Evolutionary conservation across 2,888 invertebrate species (phyloP).

Genomic region (Achlya flavicornis): DNA sequence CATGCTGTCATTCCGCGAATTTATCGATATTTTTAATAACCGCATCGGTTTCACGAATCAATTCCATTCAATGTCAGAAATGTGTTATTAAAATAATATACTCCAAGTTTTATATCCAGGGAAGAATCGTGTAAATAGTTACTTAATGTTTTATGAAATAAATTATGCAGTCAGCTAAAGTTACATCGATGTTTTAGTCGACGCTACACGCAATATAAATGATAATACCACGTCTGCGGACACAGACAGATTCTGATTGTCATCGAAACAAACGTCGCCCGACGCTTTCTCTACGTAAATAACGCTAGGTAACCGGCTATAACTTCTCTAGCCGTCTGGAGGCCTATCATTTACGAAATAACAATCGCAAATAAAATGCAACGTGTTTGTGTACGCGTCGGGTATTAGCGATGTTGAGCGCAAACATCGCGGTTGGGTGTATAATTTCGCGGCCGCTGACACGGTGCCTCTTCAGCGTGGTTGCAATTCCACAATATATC

Average conservation of each 20-base stretch:
- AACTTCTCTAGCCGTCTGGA: slow-evolving; percentile 69
- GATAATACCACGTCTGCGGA: slow-evolving; percentile 62
- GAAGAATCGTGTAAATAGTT: slow-evolving; percentile 38
- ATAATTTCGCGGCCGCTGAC: slow-evolving; percentile 79
- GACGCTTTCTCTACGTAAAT: slow-evolving; percentile 62
- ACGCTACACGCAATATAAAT: slow-evolving; percentile 63
- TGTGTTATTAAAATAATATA: slow-evolving; percentile 44
- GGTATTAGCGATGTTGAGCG: slow-evolving; percentile 66
- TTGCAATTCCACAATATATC: slow-evolving; percentile 78
- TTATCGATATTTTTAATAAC: slow-evolving; percentile 68
- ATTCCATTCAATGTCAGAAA: slow-evolving; percentile 45
- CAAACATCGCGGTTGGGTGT: slow-evolving; percentile 69
- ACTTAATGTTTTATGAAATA: slow-evolving; percentile 52
- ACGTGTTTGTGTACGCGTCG: slow-evolving; percentile 40
- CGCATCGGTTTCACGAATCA: slow-evolving; percentile 58
- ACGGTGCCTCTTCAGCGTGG: slow-evolving; percentile 57
- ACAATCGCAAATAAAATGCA: slow-evolving; percentile 73
- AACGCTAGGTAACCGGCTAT: slow-evolving; percentile 62
- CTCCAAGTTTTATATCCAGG: slow-evolving; percentile 29
- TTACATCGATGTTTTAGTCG: slow-evolving; percentile 51
- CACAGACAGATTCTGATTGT: slow-evolving; percentile 76
- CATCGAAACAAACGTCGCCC: slow-evolving; percentile 70
- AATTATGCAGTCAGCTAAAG: slow-evolving; percentile 53
- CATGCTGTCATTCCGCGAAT: slow-evolving; percentile 66
- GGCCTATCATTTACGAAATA: slow-evolving; percentile 77